A percentile compares a stretch with the other conserved stretches of the same genome.
Conservation (phyloP, 2,797 vertebrate genomes). For the Macropus fuliginosus region DNA sequence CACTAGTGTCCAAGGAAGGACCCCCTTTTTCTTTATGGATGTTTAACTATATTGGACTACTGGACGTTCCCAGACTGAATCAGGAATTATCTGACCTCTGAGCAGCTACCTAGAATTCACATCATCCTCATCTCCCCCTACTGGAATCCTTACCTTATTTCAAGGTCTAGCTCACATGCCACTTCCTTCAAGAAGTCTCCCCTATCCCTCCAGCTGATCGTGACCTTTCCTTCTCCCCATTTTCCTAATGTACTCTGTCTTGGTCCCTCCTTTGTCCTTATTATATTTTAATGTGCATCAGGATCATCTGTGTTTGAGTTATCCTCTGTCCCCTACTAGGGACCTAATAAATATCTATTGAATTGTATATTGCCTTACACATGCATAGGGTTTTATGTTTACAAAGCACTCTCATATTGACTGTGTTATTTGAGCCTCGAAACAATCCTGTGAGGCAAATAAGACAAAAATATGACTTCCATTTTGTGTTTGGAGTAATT, state of each 20-base stretch:
- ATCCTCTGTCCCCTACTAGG: background rate
- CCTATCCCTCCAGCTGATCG: background rate
- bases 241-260: background rate
- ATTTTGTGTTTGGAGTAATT: constrained; percentile 24
- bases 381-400: background rate
- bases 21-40: background rate
- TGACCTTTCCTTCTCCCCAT: background rate
- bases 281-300: background rate
- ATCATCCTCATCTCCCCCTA: background rate
- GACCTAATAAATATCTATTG: background rate
- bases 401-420: background rate
- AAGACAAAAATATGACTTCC: background rate
- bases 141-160: background rate
- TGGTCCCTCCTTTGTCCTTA: background rate
- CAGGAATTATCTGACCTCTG: background rate
- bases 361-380: background rate
- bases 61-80: background rate
- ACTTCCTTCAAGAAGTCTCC: background rate
- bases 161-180: background rate
- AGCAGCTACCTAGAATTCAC: background rate
- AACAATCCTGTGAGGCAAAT: background rate
- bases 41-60: background rate
- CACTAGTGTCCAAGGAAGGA: background rate
- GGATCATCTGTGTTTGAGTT: background rate
- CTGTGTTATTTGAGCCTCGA: background rate